These are phyloP conservation scores for Girardinichthys multiradiatus DNA, from an alignment of 2,113 vertebrate genomes.

Conservation along the genomic window DNA sequence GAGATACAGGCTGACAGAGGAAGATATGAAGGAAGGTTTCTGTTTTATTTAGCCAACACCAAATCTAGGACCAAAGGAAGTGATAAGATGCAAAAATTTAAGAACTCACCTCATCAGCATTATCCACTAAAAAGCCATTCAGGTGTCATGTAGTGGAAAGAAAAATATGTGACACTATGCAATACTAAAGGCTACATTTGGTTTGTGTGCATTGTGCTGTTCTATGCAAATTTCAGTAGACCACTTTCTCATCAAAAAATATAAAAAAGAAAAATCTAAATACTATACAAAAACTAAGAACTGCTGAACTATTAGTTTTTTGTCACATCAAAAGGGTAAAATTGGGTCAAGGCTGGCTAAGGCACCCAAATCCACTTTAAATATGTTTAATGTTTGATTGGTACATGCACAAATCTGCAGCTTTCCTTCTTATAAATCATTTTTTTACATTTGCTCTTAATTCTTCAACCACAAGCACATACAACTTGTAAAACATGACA, in stretches of 20 bases:
- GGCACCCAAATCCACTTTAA: not conserved
- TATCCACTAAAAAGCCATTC: not conserved
- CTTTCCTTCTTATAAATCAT: not conserved
- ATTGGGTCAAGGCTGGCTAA: no score
- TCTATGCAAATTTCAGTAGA: not conserved
- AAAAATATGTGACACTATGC: not conserved
- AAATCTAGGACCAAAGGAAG: not conserved
- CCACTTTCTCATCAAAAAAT: not conserved
- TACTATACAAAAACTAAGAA: not conserved
- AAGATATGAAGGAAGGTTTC: slow-evolving; percentile 8
- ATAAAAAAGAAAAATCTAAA: not conserved
- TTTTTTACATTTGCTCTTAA: not conserved
- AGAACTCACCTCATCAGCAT: not conserved
- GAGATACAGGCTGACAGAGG: slow-evolving; percentile 11
- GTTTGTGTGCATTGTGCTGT: not conserved
- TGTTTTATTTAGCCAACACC: slow-evolving; percentile 3
- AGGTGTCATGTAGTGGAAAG: not conserved
- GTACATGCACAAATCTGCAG: no score
- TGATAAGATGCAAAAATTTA: not conserved
- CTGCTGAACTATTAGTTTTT: no score
- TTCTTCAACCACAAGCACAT: not conserved
- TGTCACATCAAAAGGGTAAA: no score
- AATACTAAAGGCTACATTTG: not conserved
- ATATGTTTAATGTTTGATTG: not conserved
- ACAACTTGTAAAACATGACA: no score